Percentiles rank a stretch among this genome's conserved stretches.
phyloP scores from a whole-genome alignment of 2,888 invertebrate species.

The Isotomurus palustris region DNA sequence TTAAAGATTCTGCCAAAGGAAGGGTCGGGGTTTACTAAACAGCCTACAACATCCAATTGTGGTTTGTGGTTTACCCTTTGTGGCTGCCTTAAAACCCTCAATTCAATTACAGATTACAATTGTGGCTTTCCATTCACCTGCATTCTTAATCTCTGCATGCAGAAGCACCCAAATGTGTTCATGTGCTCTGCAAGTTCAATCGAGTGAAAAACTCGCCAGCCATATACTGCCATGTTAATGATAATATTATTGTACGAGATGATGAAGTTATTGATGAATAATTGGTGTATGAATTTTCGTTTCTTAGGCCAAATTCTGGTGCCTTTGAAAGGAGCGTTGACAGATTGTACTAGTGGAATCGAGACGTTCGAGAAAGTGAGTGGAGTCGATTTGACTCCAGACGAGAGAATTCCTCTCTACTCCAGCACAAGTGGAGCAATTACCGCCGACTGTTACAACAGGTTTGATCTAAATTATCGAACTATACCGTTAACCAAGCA shows the following conservation, averaged over 20 bases:
- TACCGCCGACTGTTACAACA: slow-evolving; percentile 46
- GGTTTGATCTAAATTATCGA: slow-evolving; percentile 35
- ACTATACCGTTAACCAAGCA: no score
- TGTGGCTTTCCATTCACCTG: not conserved
- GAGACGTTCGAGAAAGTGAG: slow-evolving; percentile 46
- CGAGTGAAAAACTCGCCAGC: no score
- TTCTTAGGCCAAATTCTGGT: slow-evolving; percentile 43
- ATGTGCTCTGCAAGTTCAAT: no score
- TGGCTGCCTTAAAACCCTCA: not conserved
- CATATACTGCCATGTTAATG: no score
- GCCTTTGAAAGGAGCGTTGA: slow-evolving; percentile 38
- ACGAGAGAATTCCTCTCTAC: slow-evolving; percentile 43
- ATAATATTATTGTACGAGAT: no score
- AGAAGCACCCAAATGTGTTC: no score
- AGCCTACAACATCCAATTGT: no score
- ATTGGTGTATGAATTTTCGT: not conserved
- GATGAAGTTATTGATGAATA: no score
- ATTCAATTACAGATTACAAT: not conserved
- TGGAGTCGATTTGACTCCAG: slow-evolving; percentile 40
- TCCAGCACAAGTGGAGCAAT: slow-evolving; percentile 44
- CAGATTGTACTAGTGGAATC: slow-evolving; percentile 42
- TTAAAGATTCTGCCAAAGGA: not conserved
- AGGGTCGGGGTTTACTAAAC: not conserved
- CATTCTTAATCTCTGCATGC: not conserved
- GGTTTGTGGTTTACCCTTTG: not conserved